Percentiles rank a stretch among this genome's conserved stretches.
phyloP scores from a whole-genome alignment of 2,797 vertebrate species.

The Vespertilio murinus region DNA sequence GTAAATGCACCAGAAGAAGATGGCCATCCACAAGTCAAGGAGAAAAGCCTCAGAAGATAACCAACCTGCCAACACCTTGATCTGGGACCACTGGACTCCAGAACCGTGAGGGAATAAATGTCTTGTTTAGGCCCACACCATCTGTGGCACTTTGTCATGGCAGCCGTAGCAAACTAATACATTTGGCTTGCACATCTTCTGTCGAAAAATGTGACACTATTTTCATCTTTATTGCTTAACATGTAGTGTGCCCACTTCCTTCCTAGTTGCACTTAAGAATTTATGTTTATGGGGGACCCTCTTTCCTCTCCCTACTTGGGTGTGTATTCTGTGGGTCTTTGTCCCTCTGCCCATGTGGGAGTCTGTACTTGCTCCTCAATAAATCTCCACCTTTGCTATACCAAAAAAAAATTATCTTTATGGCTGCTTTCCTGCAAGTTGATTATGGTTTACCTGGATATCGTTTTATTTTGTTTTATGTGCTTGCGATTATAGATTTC shows the following conservation, averaged over 20 bases:
- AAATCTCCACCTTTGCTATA: no score
- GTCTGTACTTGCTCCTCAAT: no score
- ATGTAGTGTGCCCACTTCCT: background rate
- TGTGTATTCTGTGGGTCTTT: no score
- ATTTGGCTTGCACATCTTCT: background rate
- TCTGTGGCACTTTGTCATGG: background rate
- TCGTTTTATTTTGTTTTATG: background rate
- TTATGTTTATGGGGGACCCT: background rate
- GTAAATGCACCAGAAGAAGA: background rate
- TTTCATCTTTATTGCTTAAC: background rate
- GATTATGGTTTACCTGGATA: background rate
- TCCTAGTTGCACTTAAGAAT: background rate
- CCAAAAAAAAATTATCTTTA: background rate
- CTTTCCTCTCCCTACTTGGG: no score
- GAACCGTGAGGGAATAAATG: background rate
- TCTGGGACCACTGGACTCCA: background rate
- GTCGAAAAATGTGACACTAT: background rate
- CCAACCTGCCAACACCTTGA: background rate
- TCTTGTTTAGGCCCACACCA: background rate
- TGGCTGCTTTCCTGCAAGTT: background rate
- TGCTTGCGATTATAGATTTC: background rate
- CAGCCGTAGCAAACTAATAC: background rate
- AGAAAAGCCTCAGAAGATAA: background rate
- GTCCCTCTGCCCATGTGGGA: no score
- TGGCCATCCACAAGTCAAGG: background rate